A percentile compares a stretch with the other conserved stretches of the same genome.
Evolutionary conservation across 1,140 invertebrate genomes (phyloP).

Genomic region (Megalopta genalis): DNA sequence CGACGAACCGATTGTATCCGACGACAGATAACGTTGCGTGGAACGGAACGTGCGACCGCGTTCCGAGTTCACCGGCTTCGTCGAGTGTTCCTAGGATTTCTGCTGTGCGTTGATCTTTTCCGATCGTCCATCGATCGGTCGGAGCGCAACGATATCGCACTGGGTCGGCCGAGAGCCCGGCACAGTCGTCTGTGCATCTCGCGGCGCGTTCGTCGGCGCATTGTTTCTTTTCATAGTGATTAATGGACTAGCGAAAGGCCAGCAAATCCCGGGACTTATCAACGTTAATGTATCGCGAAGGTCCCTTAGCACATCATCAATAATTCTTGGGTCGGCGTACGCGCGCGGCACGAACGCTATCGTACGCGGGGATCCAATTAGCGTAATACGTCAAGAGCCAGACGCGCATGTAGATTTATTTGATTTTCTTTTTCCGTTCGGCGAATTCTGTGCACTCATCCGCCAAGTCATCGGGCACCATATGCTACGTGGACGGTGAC

Average conservation of each 20-base stretch:
- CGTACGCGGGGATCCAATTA: background rate
- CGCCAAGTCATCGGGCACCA: background rate
- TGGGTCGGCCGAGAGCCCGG: background rate
- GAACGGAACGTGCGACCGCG: too few relatives aligned
- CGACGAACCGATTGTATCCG: background rate
- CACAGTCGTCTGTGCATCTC: background rate
- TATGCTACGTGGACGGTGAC: background rate
- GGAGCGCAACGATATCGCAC: background rate
- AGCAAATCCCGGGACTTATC: constrained; percentile 7
- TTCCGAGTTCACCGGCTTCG: too few relatives aligned
- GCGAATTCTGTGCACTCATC: background rate
- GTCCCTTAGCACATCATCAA: constrained; percentile 1
- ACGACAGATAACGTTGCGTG: background rate
- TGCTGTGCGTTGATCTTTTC: too few relatives aligned
- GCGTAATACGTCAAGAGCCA: background rate
- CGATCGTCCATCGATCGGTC: too few relatives aligned
- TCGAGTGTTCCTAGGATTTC: too few relatives aligned
- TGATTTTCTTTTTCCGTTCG: background rate
- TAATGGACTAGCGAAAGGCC: constrained; percentile 10
- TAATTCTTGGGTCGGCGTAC: constrained; percentile 1
- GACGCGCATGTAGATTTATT: background rate
- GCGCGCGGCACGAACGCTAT: background rate
- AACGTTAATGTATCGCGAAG: constrained; percentile 10
- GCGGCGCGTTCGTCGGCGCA: background rate
- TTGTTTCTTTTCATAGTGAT: constrained; percentile 16